Conservation (phyloP, 1,140 invertebrate species). For the Trichomalopsis sarcophagae region DNA sequence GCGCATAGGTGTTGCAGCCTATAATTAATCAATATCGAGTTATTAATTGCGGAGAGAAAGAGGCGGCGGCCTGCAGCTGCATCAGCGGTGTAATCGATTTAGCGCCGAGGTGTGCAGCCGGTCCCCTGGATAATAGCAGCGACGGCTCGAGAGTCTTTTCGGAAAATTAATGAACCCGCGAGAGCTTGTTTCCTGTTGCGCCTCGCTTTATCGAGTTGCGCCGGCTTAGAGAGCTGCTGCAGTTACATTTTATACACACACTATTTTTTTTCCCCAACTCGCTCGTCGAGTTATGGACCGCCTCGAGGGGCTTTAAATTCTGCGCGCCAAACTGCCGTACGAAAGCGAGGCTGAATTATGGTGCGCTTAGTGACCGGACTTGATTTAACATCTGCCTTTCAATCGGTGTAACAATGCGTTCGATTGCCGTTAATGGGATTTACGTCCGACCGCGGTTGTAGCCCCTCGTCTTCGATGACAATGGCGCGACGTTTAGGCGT, state of each 20-base stretch:
- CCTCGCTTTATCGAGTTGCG: background rate
- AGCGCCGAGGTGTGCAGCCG: no score
- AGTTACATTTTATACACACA: background rate
- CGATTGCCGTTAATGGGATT: background rate
- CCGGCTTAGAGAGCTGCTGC: background rate
- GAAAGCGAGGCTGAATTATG: background rate
- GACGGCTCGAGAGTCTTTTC: background rate
- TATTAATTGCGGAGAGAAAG: no score
- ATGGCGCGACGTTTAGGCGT: no score
- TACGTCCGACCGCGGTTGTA: background rate
- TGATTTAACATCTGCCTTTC: background rate
- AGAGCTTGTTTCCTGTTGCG: background rate
- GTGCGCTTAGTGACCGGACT: background rate
- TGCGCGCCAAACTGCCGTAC: no score
- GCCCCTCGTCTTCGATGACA: no score
- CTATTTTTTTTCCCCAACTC: background rate
- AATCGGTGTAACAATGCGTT: background rate
- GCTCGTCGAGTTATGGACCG: background rate
- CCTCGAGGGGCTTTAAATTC: background rate
- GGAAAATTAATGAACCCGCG: background rate
- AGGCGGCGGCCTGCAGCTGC: no score
- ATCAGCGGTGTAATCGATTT: no score
- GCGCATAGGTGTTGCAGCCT: no score
- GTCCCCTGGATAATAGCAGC: background rate
- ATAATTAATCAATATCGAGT: no score